Evolutionary conservation across 2,113 vertebrate species (phyloP).

Genomic region (Megalops atlanticus): DNA sequence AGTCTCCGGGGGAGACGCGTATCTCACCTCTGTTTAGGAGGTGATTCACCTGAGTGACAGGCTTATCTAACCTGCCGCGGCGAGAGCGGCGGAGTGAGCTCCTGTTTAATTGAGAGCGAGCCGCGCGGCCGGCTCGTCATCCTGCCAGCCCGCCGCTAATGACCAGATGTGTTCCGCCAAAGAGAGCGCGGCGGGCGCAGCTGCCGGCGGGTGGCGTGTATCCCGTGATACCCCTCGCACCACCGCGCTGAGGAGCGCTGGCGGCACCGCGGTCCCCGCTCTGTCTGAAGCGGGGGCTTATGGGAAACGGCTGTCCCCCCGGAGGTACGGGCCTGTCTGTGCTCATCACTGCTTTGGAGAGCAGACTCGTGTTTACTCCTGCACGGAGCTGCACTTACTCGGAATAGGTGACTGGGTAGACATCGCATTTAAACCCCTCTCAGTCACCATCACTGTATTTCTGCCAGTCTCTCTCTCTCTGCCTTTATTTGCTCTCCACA

Average conservation of each 20-base stretch:
- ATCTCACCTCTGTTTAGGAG: conserved; percentile 15
- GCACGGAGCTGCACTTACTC: no score
- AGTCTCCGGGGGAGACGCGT: conserved; percentile 30
- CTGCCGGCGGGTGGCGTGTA: conserved; percentile 27
- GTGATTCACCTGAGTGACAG: conserved; percentile 17
- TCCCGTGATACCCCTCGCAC: conserved; percentile 16
- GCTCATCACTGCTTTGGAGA: background rate
- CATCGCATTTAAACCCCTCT: no score
- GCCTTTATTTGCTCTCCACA: no score
- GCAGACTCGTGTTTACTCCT: no score
- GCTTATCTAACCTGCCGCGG: no score
- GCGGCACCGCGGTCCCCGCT: background rate
- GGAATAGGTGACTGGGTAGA: no score
- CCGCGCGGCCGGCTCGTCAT: conserved; percentile 26
- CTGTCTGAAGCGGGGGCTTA: background rate
- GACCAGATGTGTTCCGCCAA: conserved; percentile 38
- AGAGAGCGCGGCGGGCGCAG: conserved; percentile 24
- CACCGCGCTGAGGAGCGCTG: conserved; percentile 23
- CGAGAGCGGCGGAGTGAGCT: background rate
- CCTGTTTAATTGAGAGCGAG: conserved; percentile 19
- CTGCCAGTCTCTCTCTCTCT: no score
- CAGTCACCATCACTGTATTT: no score
- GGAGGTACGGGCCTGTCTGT: background rate
- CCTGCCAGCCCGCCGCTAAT: conserved; percentile 39
- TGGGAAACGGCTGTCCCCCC: background rate